Evolutionary conservation across 2,797 vertebrate genomes (phyloP).

Genomic region (Micrastur ruficollis): DNA sequence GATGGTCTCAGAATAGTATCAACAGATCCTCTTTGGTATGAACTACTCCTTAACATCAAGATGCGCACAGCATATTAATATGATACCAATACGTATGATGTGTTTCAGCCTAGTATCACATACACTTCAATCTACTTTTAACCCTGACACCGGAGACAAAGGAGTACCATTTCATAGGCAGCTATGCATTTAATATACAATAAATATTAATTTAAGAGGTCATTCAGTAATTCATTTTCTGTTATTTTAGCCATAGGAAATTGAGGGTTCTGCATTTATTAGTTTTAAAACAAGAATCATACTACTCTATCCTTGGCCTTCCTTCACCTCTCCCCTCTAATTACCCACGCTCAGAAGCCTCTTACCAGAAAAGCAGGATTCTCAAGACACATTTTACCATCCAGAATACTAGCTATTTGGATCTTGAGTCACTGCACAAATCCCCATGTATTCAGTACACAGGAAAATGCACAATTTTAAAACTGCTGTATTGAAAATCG

Average conservation of each 20-base stretch:
- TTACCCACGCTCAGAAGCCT: not conserved
- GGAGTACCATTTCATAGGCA: not conserved
- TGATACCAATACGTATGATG: not conserved
- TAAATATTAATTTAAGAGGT: not conserved
- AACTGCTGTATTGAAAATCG: not conserved
- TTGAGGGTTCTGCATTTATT: not conserved
- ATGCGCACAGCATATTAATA: not conserved
- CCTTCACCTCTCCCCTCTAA: not conserved
- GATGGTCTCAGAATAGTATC: not conserved
- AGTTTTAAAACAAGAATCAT: not conserved
- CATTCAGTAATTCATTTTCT: not conserved
- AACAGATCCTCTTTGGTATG: not conserved
- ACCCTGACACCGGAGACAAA: not conserved
- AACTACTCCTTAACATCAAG: not conserved
- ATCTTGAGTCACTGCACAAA: not conserved
- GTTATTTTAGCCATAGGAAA: not conserved
- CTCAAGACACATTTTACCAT: not conserved
- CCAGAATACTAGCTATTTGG: not conserved
- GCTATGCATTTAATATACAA: not conserved
- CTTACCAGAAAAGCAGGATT: not conserved
- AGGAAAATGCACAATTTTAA: not conserved
- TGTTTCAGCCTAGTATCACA: not conserved
- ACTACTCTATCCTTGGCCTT: not conserved
- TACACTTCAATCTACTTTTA: not conserved
- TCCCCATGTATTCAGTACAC: too few relatives aligned